These are phyloP conservation scores for Miopithecus talapoin DNA, from an alignment of 2,797 vertebrate genomes.

Conservation along the genomic window DNA sequence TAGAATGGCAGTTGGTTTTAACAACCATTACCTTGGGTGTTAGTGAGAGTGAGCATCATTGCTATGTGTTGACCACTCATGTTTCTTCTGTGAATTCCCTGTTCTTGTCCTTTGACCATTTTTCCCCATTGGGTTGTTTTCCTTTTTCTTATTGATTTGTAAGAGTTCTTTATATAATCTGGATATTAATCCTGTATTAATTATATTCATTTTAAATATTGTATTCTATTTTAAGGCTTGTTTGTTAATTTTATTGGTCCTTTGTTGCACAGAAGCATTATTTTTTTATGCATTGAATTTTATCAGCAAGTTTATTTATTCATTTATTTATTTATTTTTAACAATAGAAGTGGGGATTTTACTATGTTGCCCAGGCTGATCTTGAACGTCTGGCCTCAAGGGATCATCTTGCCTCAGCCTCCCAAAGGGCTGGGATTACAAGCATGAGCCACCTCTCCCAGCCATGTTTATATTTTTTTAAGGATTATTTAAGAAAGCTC, in stretches of 20 bases:
- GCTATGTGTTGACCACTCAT: neutral
- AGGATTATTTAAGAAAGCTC: neutral
- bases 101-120: neutral
- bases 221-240: neutral
- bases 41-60: neutral
- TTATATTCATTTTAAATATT: neutral
- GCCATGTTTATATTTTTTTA: neutral
- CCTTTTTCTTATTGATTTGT: neutral
- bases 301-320: neutral
- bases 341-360: neutral
- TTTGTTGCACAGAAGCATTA: neutral
- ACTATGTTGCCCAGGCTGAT: neutral
- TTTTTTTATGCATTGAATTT: neutral
- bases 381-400: neutral
- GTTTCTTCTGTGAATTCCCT: neutral
- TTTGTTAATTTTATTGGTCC: neutral
- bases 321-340: neutral
- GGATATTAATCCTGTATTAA: neutral
- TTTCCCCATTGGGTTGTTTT: neutral
- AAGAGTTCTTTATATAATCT: neutral
- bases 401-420: neutral
- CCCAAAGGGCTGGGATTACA: neutral
- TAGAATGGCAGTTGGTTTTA: neutral
- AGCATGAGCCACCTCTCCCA: neutral
- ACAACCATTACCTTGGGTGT: neutral